These are phyloP conservation scores for Drosophila pandora DNA, from an alignment of 1,140 invertebrate genomes.

Conservation along the genomic window DNA sequence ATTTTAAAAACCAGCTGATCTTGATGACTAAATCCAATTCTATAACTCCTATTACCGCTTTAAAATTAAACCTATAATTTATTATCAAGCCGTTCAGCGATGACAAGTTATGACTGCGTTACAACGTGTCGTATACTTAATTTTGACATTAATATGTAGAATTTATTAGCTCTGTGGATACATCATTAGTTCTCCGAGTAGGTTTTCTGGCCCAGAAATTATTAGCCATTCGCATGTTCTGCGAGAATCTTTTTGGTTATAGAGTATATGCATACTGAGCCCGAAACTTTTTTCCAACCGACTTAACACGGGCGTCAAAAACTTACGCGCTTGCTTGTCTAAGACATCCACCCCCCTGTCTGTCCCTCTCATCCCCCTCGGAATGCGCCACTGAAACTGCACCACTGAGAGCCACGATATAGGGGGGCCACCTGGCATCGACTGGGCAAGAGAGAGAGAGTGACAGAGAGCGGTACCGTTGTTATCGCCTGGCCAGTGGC, in stretches of 20 bases:
- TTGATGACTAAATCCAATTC: too few relatives aligned
- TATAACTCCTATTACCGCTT: not conserved
- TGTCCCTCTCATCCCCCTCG: not conserved
- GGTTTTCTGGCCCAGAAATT: not conserved
- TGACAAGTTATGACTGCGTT: not conserved
- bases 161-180: not conserved
- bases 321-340: slow-evolving; percentile 79
- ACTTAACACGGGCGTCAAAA: slow-evolving; percentile 74
- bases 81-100: not conserved
- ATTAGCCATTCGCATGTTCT: not conserved
- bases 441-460: slow-evolving; percentile 5
- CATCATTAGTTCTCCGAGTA: not conserved
- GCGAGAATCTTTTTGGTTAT: not conserved
- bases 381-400: slow-evolving; percentile 50
- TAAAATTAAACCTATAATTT: not conserved
- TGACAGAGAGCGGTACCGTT: slow-evolving; percentile 23
- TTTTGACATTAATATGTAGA: not conserved
- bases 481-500: slow-evolving; percentile 53
- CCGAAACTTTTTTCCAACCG: slow-evolving; percentile 70
- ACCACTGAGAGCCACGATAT: slow-evolving; percentile 13
- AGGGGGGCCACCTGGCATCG: not conserved
- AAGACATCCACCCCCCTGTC: slow-evolving; percentile 30
- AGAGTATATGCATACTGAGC: slow-evolving; percentile 32
- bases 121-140: slow-evolving; percentile 8
- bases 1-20: too few relatives aligned